Percentiles rank a stretch among this genome's conserved stretches.
Conservation (phyloP, 2,113 vertebrate species). For the Ginglymostoma cirratum region DNA sequence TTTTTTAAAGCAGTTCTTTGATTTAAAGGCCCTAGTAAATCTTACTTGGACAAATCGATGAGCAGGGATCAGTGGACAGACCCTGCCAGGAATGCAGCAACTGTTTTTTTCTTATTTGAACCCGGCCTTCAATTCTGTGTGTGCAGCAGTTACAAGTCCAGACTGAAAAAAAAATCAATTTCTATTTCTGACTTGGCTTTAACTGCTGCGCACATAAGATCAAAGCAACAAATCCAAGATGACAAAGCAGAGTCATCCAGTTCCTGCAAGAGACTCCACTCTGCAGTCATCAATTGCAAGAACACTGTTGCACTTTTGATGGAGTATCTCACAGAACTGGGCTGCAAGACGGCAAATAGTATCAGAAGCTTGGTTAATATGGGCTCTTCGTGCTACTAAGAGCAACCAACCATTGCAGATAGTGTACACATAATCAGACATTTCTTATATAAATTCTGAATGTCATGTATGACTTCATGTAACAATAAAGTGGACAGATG, state of each 20-base stretch:
- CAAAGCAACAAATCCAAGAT: neutral
- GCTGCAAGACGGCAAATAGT: neutral
- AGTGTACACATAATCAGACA: neutral
- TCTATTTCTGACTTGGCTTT: conserved; percentile 17
- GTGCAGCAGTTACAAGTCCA: conserved; percentile 25
- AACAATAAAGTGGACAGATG: neutral
- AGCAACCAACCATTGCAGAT: neutral
- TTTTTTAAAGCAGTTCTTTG: conserved; percentile 11
- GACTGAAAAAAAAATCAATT: conserved; percentile 21
- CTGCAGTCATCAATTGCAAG: neutral
- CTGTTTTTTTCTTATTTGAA: neutral
- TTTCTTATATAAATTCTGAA: neutral
- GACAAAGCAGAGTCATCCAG: neutral
- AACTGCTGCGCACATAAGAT: neutral
- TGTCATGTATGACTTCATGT: neutral
- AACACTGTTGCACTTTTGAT: neutral
- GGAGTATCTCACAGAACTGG: neutral
- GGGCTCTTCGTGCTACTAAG: neutral
- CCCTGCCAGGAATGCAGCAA: neutral
- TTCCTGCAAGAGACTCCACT: neutral
- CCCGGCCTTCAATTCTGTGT: neutral
- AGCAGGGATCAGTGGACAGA: conserved; percentile 20
- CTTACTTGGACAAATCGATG: conserved; percentile 25
- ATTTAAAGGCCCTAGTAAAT: conserved; percentile 6
- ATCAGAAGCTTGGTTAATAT: neutral